Evolutionary conservation across 1,140 invertebrate species (phyloP), one percentile per base, ranked within the genome.

Genomic region (Harlomillsia oculata): DNA sequence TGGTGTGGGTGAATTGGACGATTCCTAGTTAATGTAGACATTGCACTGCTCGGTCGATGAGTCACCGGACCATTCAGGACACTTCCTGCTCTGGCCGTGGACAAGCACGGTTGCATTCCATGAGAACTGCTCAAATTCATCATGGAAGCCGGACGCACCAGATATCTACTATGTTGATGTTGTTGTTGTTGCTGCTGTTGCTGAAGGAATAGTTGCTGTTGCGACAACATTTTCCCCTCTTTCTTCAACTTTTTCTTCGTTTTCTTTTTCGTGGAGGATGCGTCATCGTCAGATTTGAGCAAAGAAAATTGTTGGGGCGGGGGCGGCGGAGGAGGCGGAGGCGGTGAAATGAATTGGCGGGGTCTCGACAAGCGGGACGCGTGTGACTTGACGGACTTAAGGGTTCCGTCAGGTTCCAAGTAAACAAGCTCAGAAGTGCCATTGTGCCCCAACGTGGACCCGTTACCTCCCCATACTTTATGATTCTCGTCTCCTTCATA

Each of bases 401-500:
- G 59, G 14, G 64, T 66, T 11, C 67, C 64, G 41, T 65, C 64
- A 3, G 64, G 56, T 45, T 65, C 64, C 46, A 65, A 53, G 29
- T 62, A 65, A n/a, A 65, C 64, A 58, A 65, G 58, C 55, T 65
- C 64, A n/a, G 56, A 60, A 29, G 56, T 46, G 1, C 63, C 63
- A 51, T 65, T 65, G 13, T 65, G 64, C 28, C 53, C 56, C 49
- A 65, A 25, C n/a, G 55, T 60, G 59, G 88, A 85, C 51, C 82
- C 76, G 36, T 82, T 83, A 8, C 83, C 82, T 0, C 83, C 84
- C 89, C 89, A 93, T 2, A 93, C 84, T 72, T 95, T 94, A 69
- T 93, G 89, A 67, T 93, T 94, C 69, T 92, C 89, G 67, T 92
- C 86, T 1, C 85, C 87, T 67, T 90, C 90, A 68, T 86, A 89